Evolutionary conservation across 1,140 invertebrate genomes (phyloP).

Genomic region (Eriocheir sinensis): DNA sequence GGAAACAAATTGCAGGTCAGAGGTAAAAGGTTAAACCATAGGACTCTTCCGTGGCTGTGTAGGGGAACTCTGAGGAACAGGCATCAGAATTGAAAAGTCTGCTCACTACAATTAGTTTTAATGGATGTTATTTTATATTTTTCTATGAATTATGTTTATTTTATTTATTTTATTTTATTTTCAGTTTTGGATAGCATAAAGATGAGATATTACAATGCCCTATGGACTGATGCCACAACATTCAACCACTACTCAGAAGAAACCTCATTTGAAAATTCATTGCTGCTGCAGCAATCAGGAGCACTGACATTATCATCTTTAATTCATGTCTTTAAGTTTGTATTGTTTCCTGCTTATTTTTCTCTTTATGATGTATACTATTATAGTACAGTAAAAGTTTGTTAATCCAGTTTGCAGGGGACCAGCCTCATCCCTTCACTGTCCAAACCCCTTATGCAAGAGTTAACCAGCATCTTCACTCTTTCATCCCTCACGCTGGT

Average conservation of each 20-base stretch:
- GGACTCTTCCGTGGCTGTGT: too few species aligned
- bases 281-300: slow-evolving; percentile 89
- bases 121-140: slow-evolving; percentile 63
- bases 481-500: too few species aligned
- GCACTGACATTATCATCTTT: slow-evolving; percentile 91
- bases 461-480: too few species aligned
- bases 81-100: too few species aligned
- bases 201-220: slow-evolving; percentile 90
- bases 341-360: not conserved
- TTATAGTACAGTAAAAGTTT: too few species aligned
- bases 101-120: too few species aligned
- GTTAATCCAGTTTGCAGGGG: too few species aligned
- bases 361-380: not conserved
- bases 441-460: too few species aligned
- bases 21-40: too few species aligned
- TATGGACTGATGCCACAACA: slow-evolving; percentile 94
- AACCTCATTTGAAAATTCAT: slow-evolving; percentile 93
- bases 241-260: slow-evolving; percentile 92
- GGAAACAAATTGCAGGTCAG: too few species aligned
- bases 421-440: too few species aligned
- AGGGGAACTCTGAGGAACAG: too few species aligned
- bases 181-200: slow-evolving; percentile 81
- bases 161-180: not conserved
- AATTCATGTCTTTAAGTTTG: slow-evolving; percentile 86
- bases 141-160: not conserved